A percentile compares a stretch with the other conserved stretches of the same genome.
Evolutionary conservation across 2,797 vertebrate species (phyloP).

Genomic region (Pipistrellus nathusii): DNA sequence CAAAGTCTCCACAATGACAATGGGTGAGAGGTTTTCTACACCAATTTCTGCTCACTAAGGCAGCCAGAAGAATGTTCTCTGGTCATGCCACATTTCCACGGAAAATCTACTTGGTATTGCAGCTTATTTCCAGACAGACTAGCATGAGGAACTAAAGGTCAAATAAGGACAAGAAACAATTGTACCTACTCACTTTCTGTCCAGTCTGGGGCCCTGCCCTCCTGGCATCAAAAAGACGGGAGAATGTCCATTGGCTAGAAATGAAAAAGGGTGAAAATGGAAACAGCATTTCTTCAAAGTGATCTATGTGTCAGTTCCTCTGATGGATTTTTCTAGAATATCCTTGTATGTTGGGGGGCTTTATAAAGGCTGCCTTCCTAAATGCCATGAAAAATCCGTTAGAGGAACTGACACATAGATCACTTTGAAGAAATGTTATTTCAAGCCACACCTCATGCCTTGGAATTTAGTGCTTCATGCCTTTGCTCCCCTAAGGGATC

Average conservation of each 20-base stretch:
- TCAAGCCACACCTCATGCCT: background rate
- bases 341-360: background rate
- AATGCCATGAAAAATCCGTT: background rate
- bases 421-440: too few species aligned
- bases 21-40: background rate
- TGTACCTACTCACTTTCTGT: background rate
- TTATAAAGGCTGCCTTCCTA: background rate
- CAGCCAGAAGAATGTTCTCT: background rate
- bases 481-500: background rate
- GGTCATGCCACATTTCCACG: background rate
- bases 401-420: too few species aligned
- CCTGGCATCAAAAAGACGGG: background rate
- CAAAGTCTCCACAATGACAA: background rate
- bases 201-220: background rate
- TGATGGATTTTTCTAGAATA: background rate
- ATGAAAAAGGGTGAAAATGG: background rate
- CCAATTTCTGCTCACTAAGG: background rate
- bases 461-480: background rate
- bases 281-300: background rate
- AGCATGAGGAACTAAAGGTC: slow-evolving; percentile 14
- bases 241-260: slow-evolving; percentile 2
- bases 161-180: slow-evolving; percentile 60
- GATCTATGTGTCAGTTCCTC: background rate
- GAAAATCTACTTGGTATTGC: slow-evolving; percentile 2
- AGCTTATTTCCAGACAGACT: background rate